phyloP scores from a whole-genome alignment of 2,797 vertebrate genomes.

The Poecilia wingei region DNA sequence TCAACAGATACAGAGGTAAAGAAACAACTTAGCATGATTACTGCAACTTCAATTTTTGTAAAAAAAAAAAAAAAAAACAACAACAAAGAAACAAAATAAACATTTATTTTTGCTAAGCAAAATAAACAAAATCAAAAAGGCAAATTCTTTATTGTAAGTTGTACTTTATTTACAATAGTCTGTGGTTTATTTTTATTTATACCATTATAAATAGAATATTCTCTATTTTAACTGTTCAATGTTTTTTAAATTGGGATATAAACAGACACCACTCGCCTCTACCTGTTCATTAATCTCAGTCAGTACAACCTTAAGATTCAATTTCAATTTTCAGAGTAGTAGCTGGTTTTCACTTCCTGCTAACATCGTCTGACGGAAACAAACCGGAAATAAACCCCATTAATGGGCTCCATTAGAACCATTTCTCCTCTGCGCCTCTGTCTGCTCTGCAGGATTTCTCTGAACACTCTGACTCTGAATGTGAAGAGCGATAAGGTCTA shows the following conservation, averaged over 20 bases:
- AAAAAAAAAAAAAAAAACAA: too few species aligned
- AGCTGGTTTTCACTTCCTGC: background rate
- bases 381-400: background rate
- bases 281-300: background rate
- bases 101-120: background rate
- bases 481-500: slow-evolving; percentile 96
- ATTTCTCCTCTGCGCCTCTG: background rate
- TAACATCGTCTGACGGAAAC: background rate
- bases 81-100: too few species aligned
- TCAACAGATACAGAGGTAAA: slow-evolving; percentile 88
- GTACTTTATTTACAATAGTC: background rate
- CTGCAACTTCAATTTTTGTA: too few species aligned
- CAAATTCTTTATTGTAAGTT: background rate
- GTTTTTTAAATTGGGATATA: background rate
- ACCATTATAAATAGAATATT: background rate
- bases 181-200: background rate
- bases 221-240: background rate
- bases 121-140: background rate
- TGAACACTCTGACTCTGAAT: slow-evolving; percentile 92
- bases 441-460: slow-evolving; percentile 84
- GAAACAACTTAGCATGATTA: background rate
- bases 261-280: background rate
- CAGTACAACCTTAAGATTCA: background rate
- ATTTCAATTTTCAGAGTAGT: background rate
- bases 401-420: slow-evolving; percentile 17